phyloP scores from a whole-genome alignment of 2,113 vertebrate genomes.

The Sisor rabdophorus region DNA sequence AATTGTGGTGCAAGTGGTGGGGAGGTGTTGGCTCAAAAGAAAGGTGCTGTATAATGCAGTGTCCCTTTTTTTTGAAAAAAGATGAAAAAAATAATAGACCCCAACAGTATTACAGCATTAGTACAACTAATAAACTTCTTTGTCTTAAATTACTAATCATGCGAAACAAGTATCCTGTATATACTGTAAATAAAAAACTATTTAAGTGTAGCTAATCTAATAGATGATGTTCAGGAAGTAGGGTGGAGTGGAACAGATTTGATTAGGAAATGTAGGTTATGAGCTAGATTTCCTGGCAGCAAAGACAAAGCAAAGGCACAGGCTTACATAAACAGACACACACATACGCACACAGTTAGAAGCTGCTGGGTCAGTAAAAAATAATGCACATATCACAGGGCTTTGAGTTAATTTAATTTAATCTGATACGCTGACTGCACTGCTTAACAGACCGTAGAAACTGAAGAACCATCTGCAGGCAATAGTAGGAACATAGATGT shows the following conservation, averaged over 20 bases:
- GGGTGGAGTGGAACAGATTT: conserved; percentile 1
- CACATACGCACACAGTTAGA: background rate
- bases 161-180: background rate
- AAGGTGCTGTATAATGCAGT: too few species aligned
- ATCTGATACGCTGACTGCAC: conserved; percentile 17
- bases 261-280: conserved; percentile 9
- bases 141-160: background rate
- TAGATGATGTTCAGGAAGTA: background rate
- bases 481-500: background rate
- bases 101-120: too few species aligned
- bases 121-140: background rate
- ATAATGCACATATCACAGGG: conserved; percentile 29
- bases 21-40: too few species aligned
- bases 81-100: too few species aligned
- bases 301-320: background rate
- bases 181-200: background rate
- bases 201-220: background rate
- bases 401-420: conserved; percentile 20
- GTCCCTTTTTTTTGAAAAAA: too few species aligned
- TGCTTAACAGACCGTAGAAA: conserved; percentile 6
- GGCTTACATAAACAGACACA: background rate
- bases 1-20: too few species aligned
- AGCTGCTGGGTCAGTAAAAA: conserved; percentile 15
- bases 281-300: conserved; percentile 9
- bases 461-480: conserved; percentile 13